A percentile compares a stretch with the other conserved stretches of the same genome.
phyloP scores from a whole-genome alignment of 1,140 invertebrate species.

The Diachasmimorpha longicaudata region DNA sequence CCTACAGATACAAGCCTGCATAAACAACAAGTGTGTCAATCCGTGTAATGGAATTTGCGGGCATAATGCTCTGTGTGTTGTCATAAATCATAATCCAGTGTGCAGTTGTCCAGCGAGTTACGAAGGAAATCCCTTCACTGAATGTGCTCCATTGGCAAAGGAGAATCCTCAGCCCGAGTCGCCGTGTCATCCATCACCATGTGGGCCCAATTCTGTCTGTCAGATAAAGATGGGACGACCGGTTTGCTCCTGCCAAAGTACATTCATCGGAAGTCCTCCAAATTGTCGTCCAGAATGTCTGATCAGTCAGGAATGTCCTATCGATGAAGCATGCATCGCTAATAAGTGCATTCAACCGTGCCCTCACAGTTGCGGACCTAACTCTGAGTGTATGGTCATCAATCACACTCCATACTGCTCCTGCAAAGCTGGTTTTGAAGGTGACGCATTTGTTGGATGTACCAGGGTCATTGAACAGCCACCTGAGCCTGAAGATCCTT shows the following conservation, averaged over 20 bases:
- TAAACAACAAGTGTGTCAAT: constrained; percentile 79
- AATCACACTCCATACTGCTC: constrained; percentile 83
- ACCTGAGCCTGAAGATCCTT: constrained; percentile 67
- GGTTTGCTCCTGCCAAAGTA: constrained; percentile 78
- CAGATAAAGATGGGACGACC: constrained; percentile 78
- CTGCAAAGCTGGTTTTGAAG: constrained; percentile 76
- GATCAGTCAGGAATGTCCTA: constrained; percentile 76
- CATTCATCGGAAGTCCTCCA: constrained; percentile 76
- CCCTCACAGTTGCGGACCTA: constrained; percentile 74
- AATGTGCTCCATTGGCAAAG: constrained; percentile 65
- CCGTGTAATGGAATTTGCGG: constrained; percentile 82
- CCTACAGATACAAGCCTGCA: constrained; percentile 75
- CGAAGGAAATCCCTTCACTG: constrained; percentile 81
- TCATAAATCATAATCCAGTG: constrained; percentile 83
- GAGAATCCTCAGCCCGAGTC: constrained; percentile 53
- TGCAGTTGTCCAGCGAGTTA: constrained; percentile 77
- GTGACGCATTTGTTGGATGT: constrained; percentile 83
- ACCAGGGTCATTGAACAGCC: constrained; percentile 58
- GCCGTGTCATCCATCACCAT: constrained; percentile 81
- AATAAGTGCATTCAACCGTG: constrained; percentile 84
- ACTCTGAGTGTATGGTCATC: constrained; percentile 80
- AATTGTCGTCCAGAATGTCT: constrained; percentile 79
- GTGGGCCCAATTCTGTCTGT: constrained; percentile 85
- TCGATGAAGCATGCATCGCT: constrained; percentile 77
- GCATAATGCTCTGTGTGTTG: constrained; percentile 73